These are phyloP conservation scores for Cryptoblepharus egeriae DNA, from an alignment of 2,797 vertebrate genomes.

Conservation along the genomic window DNA sequence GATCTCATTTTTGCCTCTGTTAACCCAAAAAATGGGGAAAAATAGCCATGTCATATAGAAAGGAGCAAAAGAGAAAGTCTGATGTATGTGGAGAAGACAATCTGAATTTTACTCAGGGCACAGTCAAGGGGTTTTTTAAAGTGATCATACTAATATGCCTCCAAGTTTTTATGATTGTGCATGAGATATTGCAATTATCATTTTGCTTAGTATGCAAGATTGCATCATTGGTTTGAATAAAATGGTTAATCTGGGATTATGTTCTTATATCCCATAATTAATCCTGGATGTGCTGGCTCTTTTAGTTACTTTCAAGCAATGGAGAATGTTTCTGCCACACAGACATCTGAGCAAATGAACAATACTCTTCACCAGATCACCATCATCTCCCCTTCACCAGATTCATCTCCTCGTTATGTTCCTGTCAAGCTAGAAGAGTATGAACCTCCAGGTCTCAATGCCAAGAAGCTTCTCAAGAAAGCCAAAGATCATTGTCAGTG, in stretches of 20 bases:
- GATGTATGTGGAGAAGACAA: no score
- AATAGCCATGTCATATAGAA: background rate
- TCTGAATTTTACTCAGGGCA: no score
- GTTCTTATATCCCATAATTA: background rate
- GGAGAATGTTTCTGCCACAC: constrained; percentile 23
- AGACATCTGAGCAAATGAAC: constrained; percentile 14
- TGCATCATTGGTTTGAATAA: no score
- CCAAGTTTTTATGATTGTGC: no score
- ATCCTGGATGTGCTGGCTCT: constrained; percentile 15
- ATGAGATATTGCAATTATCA: no score
- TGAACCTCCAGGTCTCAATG: background rate
- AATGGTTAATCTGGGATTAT: no score
- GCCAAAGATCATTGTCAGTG: constrained; percentile 40
- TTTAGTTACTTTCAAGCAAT: constrained; percentile 31
- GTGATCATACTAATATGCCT: no score
- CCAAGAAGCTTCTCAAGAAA: constrained; percentile 46
- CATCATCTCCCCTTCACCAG: background rate
- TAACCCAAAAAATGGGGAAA: background rate
- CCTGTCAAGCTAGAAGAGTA: constrained; percentile 61
- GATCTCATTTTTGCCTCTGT: background rate
- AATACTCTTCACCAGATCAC: background rate
- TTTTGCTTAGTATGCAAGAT: no score
- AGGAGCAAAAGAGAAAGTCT: background rate
- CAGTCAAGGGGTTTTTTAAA: no score
- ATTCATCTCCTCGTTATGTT: constrained; percentile 23